Evolutionary conservation across 2,113 vertebrate genomes (phyloP), one percentile per base, ranked within the genome.

Genomic region (Bothrops jararaca): DNA sequence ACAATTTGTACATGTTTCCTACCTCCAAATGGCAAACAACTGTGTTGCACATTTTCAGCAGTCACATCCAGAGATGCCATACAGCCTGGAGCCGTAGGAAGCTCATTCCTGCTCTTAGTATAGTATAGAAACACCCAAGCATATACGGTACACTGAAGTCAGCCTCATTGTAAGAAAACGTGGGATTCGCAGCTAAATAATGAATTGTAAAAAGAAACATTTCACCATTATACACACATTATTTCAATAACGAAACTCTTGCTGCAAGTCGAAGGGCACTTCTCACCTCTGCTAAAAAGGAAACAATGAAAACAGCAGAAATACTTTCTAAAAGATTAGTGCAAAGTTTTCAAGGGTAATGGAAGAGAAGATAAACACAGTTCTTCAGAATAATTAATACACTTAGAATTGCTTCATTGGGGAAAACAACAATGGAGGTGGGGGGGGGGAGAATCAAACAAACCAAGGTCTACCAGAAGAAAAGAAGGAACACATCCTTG

Each of bases 291-390:
- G 29, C 5, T 23, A 48, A 90, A 80, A 39, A 22, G n/a, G 86
- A 48, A 87, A 29, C 22, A 23, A 42, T 24, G 13, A 86, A 57
- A 86, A 58, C 18, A 53, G 11, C 20, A 80, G 11, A 85, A 91
- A 91, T 85, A 58, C 15, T 91, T 57, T 24, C 85, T 86, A 22
- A 48, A 91, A 57, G 39, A 50, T 26, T 56, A 48, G 9, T 39
- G 42, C 22, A 91, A n/a, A n/a, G 8, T 58, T 89, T 86, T 91
- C 80, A 91, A 91, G 90, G 90, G 39, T 56, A 86, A 29, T n/a
- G 52, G 39, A 86, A 91, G 11, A 48, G 90, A 86, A 86, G 15
- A 26, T 26, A 22, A 86, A 91, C 74, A 57, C 39, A 91, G 3
- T 10, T 57, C 24, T 86, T 26, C 39, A 86, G 24, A n/a, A 86